These are phyloP conservation scores for Bombylius major DNA, from an alignment of 2,888 invertebrate species.

Conservation along the genomic window DNA sequence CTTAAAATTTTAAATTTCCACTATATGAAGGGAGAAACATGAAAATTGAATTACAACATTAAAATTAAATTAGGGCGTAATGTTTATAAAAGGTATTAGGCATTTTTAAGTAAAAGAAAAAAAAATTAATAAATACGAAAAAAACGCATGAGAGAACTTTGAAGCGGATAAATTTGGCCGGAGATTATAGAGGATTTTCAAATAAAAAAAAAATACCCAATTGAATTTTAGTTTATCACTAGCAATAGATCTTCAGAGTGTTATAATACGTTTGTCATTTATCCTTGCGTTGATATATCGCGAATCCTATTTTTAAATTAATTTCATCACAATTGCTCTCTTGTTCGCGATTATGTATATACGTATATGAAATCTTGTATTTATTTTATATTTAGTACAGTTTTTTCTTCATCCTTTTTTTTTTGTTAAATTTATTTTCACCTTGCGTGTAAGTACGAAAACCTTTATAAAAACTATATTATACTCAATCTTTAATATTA, in stretches of 20 bases:
- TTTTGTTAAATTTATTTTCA: background rate
- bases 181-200: constrained; percentile 2
- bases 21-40: background rate
- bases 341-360: too few species aligned
- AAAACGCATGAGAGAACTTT: constrained; percentile 2
- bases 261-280: constrained; percentile 3
- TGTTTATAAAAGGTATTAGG: constrained; percentile 2
- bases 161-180: constrained; percentile 2
- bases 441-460: background rate
- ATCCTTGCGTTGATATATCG: background rate
- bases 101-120: background rate
- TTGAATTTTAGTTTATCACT: constrained; percentile 4
- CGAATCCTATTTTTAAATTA: background rate
- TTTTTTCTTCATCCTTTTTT: background rate
- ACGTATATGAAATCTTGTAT: too few species aligned
- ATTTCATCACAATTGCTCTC: constrained; percentile 2
- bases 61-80: constrained; percentile 2
- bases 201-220: constrained; percentile 1
- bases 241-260: constrained; percentile 4
- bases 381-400: too few species aligned
- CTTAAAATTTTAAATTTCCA: too few species aligned
- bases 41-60: background rate
- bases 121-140: background rate
- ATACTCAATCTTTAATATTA: too few species aligned
- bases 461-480: background rate